Conservation (phyloP, 1,140 invertebrate genomes). For the Lasioglossum albipes region DNA sequence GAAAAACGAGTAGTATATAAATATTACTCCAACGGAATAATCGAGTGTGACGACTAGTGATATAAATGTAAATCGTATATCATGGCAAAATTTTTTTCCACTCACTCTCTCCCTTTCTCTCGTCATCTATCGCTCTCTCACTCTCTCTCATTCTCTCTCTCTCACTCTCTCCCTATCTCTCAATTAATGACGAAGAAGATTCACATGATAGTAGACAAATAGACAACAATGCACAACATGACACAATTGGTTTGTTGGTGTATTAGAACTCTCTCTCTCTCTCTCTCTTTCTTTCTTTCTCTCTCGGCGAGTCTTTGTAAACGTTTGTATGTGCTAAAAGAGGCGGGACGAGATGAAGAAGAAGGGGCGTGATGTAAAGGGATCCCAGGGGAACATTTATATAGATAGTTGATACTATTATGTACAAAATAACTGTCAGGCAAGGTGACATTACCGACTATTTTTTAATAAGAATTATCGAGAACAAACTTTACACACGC, state of each 20-base stretch:
- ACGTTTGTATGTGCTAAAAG: constrained; percentile 20
- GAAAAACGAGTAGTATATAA: constrained; percentile 46
- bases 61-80: constrained; percentile 41
- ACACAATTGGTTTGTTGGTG: constrained; percentile 28
- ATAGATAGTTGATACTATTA: constrained; percentile 47
- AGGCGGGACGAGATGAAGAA: constrained; percentile 30
- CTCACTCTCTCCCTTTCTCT: background rate
- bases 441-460: constrained; percentile 37
- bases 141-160: no score
- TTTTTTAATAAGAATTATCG: constrained; percentile 46
- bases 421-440: constrained; percentile 55
- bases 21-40: constrained; percentile 52
- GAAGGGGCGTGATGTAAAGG: constrained; percentile 27
- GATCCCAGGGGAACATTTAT: constrained; percentile 25
- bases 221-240: constrained; percentile 56
- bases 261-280: background rate
- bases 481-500: constrained; percentile 52
- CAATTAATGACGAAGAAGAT: constrained; percentile 33
- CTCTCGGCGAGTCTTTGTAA: constrained; percentile 19
- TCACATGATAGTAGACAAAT: constrained; percentile 41
- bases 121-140: background rate
- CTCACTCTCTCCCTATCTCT: background rate
- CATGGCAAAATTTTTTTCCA: constrained; percentile 8
- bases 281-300: background rate
- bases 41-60: constrained; percentile 43